A percentile compares a stretch with the other conserved stretches of the same genome.
Conservation (phyloP, 1,140 invertebrate species). For the Drosophila kanapiae region DNA sequence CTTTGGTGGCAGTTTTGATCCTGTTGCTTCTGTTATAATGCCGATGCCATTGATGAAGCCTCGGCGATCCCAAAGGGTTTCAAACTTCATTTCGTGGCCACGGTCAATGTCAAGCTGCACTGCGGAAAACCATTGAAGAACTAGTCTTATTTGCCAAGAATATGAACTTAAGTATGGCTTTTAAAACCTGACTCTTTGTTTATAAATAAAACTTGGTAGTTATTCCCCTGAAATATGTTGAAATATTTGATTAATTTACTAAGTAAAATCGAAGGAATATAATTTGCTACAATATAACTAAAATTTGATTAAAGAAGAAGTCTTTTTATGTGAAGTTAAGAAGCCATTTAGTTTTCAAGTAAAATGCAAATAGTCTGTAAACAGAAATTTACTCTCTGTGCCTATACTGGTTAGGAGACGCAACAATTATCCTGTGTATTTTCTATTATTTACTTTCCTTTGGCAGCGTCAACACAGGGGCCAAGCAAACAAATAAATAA, state of each 20-base stretch:
- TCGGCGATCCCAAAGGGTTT: slow-evolving; percentile 26
- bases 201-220: too few species aligned
- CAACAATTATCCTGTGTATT: slow-evolving; percentile 41
- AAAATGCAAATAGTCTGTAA: neutral
- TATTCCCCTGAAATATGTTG: too few species aligned
- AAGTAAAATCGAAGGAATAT: too few species aligned
- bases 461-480: slow-evolving; percentile 52
- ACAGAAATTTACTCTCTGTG: neutral
- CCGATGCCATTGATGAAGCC: slow-evolving; percentile 13
- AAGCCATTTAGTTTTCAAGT: too few species aligned
- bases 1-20: too few species aligned
- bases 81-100: slow-evolving; percentile 35
- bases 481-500: slow-evolving; percentile 54
- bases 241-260: too few species aligned
- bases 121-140: neutral
- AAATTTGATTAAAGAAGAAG: too few species aligned
- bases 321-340: too few species aligned
- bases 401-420: neutral
- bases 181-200: too few species aligned
- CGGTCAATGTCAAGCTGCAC: slow-evolving; percentile 13
- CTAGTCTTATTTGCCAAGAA: neutral
- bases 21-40: slow-evolving; percentile 1
- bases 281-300: too few species aligned
- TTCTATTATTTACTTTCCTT: slow-evolving; percentile 61
- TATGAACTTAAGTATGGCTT: too few species aligned